Percentiles rank a stretch among this genome's conserved stretches.
These are phyloP conservation scores for Natator depressus DNA, from an alignment of 2,113 vertebrate species.

Conservation along the genomic window DNA sequence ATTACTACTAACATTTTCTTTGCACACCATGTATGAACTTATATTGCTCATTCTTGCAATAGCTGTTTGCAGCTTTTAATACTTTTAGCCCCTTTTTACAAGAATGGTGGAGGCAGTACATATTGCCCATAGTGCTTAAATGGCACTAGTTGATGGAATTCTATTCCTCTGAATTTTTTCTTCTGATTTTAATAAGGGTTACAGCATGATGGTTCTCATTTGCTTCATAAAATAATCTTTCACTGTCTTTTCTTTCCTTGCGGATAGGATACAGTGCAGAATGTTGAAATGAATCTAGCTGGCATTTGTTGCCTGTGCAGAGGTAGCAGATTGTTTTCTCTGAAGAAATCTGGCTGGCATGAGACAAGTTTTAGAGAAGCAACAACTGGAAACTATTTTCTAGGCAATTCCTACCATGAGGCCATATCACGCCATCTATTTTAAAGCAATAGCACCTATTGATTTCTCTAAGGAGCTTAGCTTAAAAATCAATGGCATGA, in stretches of 20 bases:
- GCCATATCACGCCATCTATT: background rate
- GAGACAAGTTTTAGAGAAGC: background rate
- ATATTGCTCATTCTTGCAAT: slow-evolving; percentile 34
- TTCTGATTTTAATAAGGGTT: slow-evolving; percentile 26
- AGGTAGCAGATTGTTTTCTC: background rate
- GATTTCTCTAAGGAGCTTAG: background rate
- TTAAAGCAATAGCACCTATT: background rate
- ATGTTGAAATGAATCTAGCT: slow-evolving; percentile 27
- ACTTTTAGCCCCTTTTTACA: slow-evolving; percentile 14
- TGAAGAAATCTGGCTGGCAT: background rate
- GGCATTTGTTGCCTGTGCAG: slow-evolving; percentile 30
- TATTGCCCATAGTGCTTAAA: slow-evolving; percentile 27
- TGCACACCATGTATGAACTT: background rate
- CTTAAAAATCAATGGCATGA: background rate
- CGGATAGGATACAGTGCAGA: slow-evolving; percentile 31
- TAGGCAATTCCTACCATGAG: background rate
- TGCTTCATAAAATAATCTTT: slow-evolving; percentile 54
- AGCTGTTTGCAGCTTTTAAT: slow-evolving; percentile 3
- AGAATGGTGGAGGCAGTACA: background rate
- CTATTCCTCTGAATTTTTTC: slow-evolving; percentile 20
- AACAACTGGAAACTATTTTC: background rate
- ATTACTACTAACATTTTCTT: slow-evolving; percentile 40
- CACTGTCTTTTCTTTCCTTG: slow-evolving; percentile 34
- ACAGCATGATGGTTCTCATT: slow-evolving; percentile 11
- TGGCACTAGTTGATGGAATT: slow-evolving; percentile 21